Evolutionary conservation across 2,797 vertebrate species (phyloP), one percentile per base, ranked within the genome.

Genomic region (Pitangus sulphuratus): DNA sequence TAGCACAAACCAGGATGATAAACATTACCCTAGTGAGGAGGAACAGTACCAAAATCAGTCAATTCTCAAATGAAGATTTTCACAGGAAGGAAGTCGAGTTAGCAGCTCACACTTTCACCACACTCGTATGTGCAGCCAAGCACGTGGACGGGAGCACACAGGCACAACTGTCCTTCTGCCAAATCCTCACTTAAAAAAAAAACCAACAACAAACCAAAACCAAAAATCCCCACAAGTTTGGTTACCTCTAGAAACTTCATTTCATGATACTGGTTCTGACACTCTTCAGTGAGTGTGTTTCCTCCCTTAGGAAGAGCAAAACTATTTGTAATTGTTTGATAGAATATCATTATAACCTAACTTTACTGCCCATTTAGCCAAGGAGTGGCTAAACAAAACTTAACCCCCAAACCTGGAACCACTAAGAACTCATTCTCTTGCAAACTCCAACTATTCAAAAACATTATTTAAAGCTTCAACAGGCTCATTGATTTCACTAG

Each of bases 281-380:
- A 20, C 21, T 35, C 19, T 4, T 22, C n/a, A 50, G n/a, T 2
- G 4, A 50, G n/a, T 2, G 4, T 6, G 4, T 28, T 39, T 31
- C 25, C 42, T 69, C 39, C 24, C 19, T 40, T 7, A 50, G 18
- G 18, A 84, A 12, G 20, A 25, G 6, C 14, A 45, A 65, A 72
- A 31, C 16, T 37, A 26, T 21, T 11, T 37, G 22, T 51, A 79
- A 17, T n/a, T 0, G 12, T 60, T 70, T 26, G 13, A 48, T 1
- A 47, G 6, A 75, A 5, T 11, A 51, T 33, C 11, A 5, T 30
- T n/a, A 17, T 26, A n/a, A 68, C 11, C 12, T 50, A 3, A 4
- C 1, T 30, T 47, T 24, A 26, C 31, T 42, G 12, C 16, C 31
- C 33, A 3, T 15, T 65, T n/a, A 51, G 42, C 28, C 45, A 31